Percentiles rank a stretch among this genome's conserved stretches.
Conservation (phyloP, 2,888 invertebrate genomes). For the Lysandra coridon region DNA sequence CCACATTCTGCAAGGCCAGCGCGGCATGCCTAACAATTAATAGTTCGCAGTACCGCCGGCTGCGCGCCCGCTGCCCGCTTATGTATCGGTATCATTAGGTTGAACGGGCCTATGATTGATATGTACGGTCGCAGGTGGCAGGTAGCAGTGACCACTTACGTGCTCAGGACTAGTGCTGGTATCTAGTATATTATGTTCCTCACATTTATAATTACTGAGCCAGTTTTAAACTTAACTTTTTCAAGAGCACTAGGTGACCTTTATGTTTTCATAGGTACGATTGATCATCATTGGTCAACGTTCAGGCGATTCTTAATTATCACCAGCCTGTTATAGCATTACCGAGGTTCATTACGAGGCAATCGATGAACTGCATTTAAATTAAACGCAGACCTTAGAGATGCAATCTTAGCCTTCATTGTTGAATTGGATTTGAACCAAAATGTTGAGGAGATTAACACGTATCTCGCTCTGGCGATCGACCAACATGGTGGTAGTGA, state of each 20-base stretch:
- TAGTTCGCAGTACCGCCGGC: slow-evolving; percentile 22
- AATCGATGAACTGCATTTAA: not conserved
- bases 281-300: not conserved
- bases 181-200: not conserved
- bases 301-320: not conserved
- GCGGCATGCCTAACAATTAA: slow-evolving; percentile 31
- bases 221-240: not conserved
- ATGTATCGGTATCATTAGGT: slow-evolving; percentile 28
- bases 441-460: slow-evolving; percentile 4
- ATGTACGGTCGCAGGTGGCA: not conserved
- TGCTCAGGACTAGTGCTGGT: not conserved
- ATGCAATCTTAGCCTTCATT: slow-evolving; percentile 1
- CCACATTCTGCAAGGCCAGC: slow-evolving; percentile 37
- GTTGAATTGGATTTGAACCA: slow-evolving; percentile 29
- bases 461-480: slow-evolving; percentile 22
- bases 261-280: not conserved
- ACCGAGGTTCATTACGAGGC: not conserved
- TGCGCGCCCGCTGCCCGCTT: not conserved
- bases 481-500: slow-evolving; percentile 22
- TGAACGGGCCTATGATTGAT: slow-evolving; percentile 7
- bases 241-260: not conserved
- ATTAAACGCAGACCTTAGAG: not conserved
- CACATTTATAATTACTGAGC: not conserved
- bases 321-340: not conserved
- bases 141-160: not conserved